Evolutionary conservation across 1,140 invertebrate genomes (phyloP), one percentile per base, ranked within the genome.

Genomic region (Bradysia coprophila): DNA sequence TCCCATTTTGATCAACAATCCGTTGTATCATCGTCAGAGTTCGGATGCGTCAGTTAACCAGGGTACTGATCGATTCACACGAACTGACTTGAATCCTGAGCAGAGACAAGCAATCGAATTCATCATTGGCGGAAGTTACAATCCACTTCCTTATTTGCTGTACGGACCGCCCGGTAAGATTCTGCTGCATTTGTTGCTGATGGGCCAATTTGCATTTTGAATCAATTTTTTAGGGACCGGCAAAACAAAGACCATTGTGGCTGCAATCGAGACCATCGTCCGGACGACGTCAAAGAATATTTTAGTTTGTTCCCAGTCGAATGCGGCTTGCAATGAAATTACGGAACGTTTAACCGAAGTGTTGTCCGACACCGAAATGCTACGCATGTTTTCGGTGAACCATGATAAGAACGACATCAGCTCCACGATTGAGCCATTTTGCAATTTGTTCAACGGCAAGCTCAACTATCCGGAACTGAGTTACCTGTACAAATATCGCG

Each of bases 261-360:
- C 86, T 58, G 62, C 72, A 10, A 73, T 85, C 50, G 43, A 62
- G 54, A 53, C 65, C 63, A 51, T 71, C 47, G 48, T 62, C 44
- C 43, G 51, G 21, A 38, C 57, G 43, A 47, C 61, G 66, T 5
- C 52, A 62, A 2, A 62, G 63, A 8, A 57, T 63, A 66, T 86
- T 34, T 57, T 88, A 18, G 67, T 83, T 18, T 72, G 74, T 45
- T 67, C 81, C 4, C 76, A 78, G 8, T 84, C 81, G 0, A 87
- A 88, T 59, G 72, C 75, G 48, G 81, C 81, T 33, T 79, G 78
- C 18, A 81, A 87, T 67, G 68, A 81, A 38, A 63, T 83, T 15
- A 66, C 73, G 0, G 52, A 66, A 43, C 56, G 71, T 49, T 54
- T 80, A 6, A 51, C 64, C 20, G 45, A 46, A 62, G 52, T 19